Percentiles rank a stretch among this genome's conserved stretches.
These are phyloP conservation scores for Prionchulus punctatus DNA, from an alignment of 2,888 invertebrate genomes.

Conservation along the genomic window DNA sequence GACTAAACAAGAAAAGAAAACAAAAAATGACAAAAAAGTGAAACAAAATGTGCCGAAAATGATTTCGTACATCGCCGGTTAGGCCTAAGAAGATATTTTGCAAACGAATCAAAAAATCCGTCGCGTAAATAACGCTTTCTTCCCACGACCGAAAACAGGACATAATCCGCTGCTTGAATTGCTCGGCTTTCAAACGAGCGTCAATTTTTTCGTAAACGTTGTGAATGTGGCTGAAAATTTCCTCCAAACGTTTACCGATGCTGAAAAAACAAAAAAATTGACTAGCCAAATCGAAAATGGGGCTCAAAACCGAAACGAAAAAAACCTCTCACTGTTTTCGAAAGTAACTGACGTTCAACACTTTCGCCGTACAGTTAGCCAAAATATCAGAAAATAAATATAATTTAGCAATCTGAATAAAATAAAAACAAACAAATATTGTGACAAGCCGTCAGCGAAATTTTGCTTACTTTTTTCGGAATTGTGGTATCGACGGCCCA, in stretches of 20 bases:
- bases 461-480: conserved; percentile 50
- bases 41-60: too few species aligned
- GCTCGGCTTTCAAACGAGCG: conserved; percentile 78
- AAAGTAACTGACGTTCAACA: conserved; percentile 85
- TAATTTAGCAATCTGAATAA: conserved; percentile 48
- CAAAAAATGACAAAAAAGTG: too few species aligned
- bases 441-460: too few species aligned
- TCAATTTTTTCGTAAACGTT: conserved; percentile 56
- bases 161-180: conserved; percentile 69
- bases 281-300: neutral
- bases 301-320: conserved; percentile 8
- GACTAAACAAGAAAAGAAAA: too few species aligned
- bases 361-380: conserved; percentile 87
- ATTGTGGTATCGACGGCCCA: conserved; percentile 57
- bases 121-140: conserved; percentile 88
- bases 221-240: conserved; percentile 58
- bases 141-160: conserved; percentile 88
- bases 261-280: neutral
- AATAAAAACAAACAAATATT: neutral
- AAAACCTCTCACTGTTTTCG: conserved; percentile 36
- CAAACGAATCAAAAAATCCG: conserved; percentile 67
- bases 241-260: neutral
- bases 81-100: conserved; percentile 80
- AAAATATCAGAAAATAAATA: conserved; percentile 91
- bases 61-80: conserved; percentile 22